Evolutionary conservation across 2,113 vertebrate species (phyloP).

Genomic region (Ictidomys tridecemlineatus): DNA sequence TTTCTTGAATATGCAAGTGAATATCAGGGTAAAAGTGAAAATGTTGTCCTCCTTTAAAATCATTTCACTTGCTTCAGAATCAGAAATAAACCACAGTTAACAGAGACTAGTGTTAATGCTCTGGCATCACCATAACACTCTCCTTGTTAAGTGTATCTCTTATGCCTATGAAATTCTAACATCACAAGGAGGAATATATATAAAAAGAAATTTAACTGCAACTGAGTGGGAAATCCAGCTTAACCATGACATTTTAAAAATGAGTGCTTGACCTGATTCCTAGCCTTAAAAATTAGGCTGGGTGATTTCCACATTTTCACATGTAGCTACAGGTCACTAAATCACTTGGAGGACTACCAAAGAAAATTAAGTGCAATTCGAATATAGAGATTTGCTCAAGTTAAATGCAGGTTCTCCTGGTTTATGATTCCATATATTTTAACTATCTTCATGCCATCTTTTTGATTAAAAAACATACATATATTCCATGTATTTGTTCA

Average conservation of each 20-base stretch:
- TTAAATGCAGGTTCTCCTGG: background rate
- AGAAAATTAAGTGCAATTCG: constrained; percentile 5
- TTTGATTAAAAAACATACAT: background rate
- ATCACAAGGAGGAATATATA: constrained; percentile 18
- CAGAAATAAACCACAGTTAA: constrained; percentile 11
- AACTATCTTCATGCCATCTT: background rate
- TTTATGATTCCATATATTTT: background rate
- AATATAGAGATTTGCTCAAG: background rate
- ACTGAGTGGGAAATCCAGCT: constrained; percentile 52
- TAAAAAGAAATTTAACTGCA: constrained; percentile 39
- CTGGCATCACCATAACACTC: background rate
- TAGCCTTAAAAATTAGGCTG: constrained; percentile 47
- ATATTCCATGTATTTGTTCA: background rate
- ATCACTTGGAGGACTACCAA: background rate
- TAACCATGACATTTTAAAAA: constrained; percentile 67
- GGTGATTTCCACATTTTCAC: constrained; percentile 5
- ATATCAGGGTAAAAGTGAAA: constrained; percentile 44
- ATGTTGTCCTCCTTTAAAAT: constrained; percentile 31
- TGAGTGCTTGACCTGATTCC: background rate
- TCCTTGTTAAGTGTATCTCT: background rate
- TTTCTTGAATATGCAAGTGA: background rate
- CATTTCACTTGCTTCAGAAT: constrained; percentile 15
- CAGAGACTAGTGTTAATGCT: background rate
- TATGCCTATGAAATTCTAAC: background rate
- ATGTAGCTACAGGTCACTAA: background rate